Evolutionary conservation across 2,113 vertebrate genomes (phyloP).

Genomic region (Isurus oxyrinchus): DNA sequence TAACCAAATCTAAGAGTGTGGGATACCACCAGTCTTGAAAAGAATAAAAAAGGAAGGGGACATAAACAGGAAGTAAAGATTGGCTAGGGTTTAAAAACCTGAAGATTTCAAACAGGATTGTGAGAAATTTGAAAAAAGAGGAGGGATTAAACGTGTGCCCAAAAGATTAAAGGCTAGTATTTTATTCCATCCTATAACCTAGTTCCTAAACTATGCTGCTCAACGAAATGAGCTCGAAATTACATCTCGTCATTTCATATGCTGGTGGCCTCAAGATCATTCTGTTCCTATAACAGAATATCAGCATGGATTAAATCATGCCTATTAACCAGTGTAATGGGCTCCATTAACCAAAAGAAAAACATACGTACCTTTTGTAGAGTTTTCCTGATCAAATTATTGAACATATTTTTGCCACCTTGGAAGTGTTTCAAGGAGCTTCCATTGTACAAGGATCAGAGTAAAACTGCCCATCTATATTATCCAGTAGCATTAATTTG

Average conservation of each 20-base stretch:
- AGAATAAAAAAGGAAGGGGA: slow-evolving; percentile 48
- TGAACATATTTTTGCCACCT: background rate
- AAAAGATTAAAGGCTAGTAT: background rate
- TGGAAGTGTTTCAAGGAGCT: background rate
- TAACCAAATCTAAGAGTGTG: background rate
- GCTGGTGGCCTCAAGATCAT: background rate
- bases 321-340: background rate
- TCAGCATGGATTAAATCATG: background rate
- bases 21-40: slow-evolving; percentile 25
- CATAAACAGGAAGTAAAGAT: slow-evolving; percentile 57
- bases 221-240: background rate
- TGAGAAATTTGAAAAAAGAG: background rate
- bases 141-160: background rate
- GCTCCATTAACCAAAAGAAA: background rate
- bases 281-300: background rate
- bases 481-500: background rate
- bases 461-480: background rate
- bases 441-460: too few relatives aligned
- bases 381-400: background rate
- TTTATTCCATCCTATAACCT: background rate
- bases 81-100: slow-evolving; percentile 41
- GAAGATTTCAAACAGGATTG: background rate
- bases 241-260: background rate
- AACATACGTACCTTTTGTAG: background rate
- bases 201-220: background rate